Conservation (phyloP, 2,888 invertebrate species). For the Lacanobia wlatinum region DNA sequence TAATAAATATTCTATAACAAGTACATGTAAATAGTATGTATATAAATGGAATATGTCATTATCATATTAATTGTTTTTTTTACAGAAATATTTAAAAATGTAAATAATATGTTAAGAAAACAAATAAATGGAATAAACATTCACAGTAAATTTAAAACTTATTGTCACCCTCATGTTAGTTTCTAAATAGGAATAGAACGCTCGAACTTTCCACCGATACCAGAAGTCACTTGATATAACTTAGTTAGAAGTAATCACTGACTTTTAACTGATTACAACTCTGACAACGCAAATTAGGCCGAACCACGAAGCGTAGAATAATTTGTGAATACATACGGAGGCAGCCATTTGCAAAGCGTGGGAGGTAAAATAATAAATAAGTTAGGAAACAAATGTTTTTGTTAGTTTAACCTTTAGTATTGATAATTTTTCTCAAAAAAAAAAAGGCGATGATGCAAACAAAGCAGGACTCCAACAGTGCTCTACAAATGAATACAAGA, state of each 20-base stretch:
- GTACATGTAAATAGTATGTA: too few species aligned
- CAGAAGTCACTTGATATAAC: slow-evolving; percentile 11
- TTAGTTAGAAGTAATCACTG: slow-evolving; percentile 3
- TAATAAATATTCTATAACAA: too few species aligned
- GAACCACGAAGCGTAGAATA: neutral
- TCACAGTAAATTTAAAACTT: neutral
- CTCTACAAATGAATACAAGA: too few species aligned
- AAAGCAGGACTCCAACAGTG: too few species aligned
- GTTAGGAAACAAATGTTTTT: neutral
- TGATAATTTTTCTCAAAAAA: too few species aligned
- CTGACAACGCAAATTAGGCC: neutral
- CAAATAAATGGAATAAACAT: too few species aligned
- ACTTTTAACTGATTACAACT: slow-evolving; percentile 22
- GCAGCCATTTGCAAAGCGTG: slow-evolving; percentile 27
- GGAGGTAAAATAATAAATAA: slow-evolving; percentile 22
- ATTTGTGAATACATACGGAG: slow-evolving; percentile 4
- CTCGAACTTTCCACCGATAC: neutral
- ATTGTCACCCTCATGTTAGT: too few species aligned
- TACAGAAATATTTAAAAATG: too few species aligned
- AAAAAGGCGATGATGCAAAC: too few species aligned
- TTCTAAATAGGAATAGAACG: neutral
- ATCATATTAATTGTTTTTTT: too few species aligned
- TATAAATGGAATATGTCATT: too few species aligned
- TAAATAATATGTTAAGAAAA: too few species aligned
- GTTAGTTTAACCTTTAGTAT: neutral